These are phyloP conservation scores for Calameuta pallipes DNA, from an alignment of 2,888 invertebrate genomes.

Conservation along the genomic window DNA sequence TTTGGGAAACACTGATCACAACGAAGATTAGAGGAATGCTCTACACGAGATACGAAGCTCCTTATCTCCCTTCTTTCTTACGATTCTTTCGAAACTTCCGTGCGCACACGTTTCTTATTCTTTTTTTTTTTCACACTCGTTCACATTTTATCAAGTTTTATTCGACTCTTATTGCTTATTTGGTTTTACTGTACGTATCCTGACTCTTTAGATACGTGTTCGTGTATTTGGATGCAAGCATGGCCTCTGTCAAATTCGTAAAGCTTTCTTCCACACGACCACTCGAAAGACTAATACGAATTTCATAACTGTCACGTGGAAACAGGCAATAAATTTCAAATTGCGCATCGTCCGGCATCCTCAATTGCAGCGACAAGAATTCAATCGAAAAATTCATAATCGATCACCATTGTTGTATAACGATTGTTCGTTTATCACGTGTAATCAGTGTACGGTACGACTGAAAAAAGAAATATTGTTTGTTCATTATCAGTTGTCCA, in stretches of 20 bases:
- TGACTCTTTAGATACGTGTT: neutral
- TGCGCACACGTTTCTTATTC: neutral
- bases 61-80: neutral
- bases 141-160: neutral
- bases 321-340: neutral
- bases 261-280: neutral
- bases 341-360: neutral
- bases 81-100: neutral
- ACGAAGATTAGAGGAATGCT: neutral
- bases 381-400: neutral
- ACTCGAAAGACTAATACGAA: neutral
- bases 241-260: neutral
- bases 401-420: neutral
- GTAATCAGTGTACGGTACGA: neutral
- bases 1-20: neutral
- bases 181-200: neutral
- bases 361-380: neutral
- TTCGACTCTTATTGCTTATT: neutral
- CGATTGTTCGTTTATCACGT: neutral
- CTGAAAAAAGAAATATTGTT: neutral
- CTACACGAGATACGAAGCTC: neutral
- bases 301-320: neutral
- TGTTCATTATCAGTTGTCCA: neutral
- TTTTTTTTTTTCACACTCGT: no score
- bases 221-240: neutral